A percentile compares a stretch with the other conserved stretches of the same genome.
Conservation (phyloP, 2,888 invertebrate genomes). For the Spisula subtruncata region DNA sequence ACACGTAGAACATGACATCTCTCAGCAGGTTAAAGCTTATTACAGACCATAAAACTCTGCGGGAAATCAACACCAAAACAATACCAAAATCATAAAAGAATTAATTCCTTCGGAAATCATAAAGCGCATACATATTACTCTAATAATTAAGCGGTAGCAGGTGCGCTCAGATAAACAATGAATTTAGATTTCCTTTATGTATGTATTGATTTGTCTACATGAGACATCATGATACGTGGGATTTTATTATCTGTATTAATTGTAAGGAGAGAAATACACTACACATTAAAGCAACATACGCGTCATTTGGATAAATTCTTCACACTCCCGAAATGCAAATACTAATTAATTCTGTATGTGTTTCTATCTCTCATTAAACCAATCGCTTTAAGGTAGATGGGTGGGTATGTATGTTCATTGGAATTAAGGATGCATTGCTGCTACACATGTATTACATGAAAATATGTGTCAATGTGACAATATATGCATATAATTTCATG, state of each 20-base stretch:
- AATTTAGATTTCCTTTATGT: not conserved
- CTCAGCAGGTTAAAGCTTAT: too few relatives aligned
- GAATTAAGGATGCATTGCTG: too few relatives aligned
- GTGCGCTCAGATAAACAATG: not conserved
- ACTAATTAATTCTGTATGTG: not conserved
- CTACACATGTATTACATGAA: too few relatives aligned
- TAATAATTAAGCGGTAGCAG: not conserved
- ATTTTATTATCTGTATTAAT: not conserved
- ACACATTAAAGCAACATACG: not conserved
- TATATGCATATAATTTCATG: too few relatives aligned
- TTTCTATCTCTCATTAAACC: not conserved
- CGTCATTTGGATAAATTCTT: not conserved
- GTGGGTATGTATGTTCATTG: too few relatives aligned
- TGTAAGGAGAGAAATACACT: not conserved
- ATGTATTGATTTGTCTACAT: not conserved
- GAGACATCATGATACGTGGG: not conserved
- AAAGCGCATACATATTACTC: not conserved
- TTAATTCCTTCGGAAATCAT: not conserved
- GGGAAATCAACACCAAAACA: not conserved
- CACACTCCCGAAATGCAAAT: not conserved
- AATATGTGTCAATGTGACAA: too few relatives aligned
- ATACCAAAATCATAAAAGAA: not conserved
- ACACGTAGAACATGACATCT: too few relatives aligned
- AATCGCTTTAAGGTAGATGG: not conserved
- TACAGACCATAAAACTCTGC: not conserved